phyloP scores from a whole-genome alignment of 2,797 vertebrate species.

The Erpetoichthys calabaricus region DNA sequence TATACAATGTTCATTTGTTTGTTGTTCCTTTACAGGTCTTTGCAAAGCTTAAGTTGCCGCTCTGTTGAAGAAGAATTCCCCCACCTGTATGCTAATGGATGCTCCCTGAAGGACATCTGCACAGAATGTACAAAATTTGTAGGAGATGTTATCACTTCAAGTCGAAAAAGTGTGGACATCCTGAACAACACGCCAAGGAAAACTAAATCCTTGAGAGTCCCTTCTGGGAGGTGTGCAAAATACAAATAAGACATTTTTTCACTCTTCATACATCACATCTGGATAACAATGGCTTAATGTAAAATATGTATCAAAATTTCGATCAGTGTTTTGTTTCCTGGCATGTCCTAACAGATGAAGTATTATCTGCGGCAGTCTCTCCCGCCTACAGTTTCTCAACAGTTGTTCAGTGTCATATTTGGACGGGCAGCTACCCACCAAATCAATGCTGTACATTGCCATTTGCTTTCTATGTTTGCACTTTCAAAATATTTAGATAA shows the following conservation, averaged over 20 bases:
- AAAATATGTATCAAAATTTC: background rate
- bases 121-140: conserved; percentile 77
- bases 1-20: no score
- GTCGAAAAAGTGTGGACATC: conserved; percentile 77
- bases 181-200: conserved; percentile 65
- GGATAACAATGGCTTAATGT: background rate
- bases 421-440: background rate
- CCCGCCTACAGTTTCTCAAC: background rate
- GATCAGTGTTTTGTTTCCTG: background rate
- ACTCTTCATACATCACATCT: background rate
- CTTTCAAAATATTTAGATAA: background rate
- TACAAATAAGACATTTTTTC: conserved; percentile 7
- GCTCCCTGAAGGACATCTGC: conserved; percentile 72
- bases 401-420: background rate
- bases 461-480: background rate
- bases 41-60: conserved; percentile 56
- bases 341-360: background rate
- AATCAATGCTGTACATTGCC: background rate
- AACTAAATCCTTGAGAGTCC: conserved; percentile 37
- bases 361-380: background rate
- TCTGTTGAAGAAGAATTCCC: conserved; percentile 85
- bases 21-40: conserved; percentile 42
- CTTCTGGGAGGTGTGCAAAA: conserved; percentile 23
- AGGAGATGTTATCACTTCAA: conserved; percentile 73
- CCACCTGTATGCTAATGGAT: conserved; percentile 80